Percentiles rank a stretch among this genome's conserved stretches.
These are phyloP conservation scores for Aptenodytes forsteri DNA, from an alignment of 2,113 vertebrate species.

Conservation along the genomic window DNA sequence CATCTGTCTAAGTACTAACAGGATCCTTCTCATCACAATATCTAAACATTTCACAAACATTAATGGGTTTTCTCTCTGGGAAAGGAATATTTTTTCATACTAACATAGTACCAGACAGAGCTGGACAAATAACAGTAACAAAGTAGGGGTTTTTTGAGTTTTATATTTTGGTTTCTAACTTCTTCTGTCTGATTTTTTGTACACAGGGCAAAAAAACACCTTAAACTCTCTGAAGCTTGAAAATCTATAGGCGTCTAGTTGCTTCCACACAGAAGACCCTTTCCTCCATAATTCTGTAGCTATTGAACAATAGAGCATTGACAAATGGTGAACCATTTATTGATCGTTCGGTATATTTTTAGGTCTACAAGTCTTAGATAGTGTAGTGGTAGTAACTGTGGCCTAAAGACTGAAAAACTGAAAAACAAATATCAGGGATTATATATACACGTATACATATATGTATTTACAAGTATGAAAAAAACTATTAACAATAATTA, in stretches of 20 bases:
- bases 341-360: neutral
- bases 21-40: slow-evolving; percentile 25
- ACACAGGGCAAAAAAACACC: neutral
- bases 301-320: neutral
- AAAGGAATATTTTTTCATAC: neutral
- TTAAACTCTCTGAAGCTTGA: neutral
- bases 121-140: neutral
- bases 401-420: neutral
- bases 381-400: neutral
- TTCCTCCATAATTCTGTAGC: neutral
- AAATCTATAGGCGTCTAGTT: neutral
- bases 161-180: neutral
- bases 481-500: neutral
- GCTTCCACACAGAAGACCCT: neutral
- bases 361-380: neutral
- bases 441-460: neutral
- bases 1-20: slow-evolving; percentile 57
- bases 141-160: neutral
- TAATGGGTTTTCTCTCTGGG: neutral
- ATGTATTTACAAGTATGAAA: neutral
- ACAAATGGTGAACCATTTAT: neutral
- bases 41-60: slow-evolving; percentile 23
- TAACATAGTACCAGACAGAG: neutral
- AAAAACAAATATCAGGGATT: neutral
- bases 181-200: neutral